Evolutionary conservation across 2,113 vertebrate genomes (phyloP).

Genomic region (Edolisoma coerulescens): DNA sequence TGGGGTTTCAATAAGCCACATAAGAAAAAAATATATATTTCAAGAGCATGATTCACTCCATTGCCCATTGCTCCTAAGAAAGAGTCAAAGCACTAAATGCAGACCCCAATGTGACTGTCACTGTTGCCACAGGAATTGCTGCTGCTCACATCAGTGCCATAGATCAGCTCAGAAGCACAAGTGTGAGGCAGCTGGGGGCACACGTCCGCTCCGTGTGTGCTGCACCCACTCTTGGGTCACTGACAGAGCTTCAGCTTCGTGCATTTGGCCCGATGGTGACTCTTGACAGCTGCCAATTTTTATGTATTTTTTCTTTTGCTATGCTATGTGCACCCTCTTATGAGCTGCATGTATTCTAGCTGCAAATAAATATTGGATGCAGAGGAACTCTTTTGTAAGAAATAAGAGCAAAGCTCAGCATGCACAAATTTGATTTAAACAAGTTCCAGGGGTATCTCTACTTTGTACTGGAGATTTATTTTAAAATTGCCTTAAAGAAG

Average conservation of each 20-base stretch:
- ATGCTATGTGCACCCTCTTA: background rate
- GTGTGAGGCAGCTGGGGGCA: background rate
- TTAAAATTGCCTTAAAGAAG: background rate
- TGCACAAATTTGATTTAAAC: background rate
- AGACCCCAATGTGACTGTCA: background rate
- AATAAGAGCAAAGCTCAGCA: background rate
- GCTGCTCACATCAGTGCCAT: background rate
- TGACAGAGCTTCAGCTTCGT: background rate
- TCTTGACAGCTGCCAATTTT: background rate
- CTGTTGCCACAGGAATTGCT: background rate
- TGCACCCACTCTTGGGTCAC: background rate
- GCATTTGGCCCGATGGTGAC: background rate
- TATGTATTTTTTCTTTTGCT: background rate
- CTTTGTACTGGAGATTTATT: background rate
- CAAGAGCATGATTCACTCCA: background rate
- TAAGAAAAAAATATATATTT: background rate
- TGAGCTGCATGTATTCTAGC: background rate
- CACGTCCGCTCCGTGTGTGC: fast-evolving
- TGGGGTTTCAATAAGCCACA: fast-evolving
- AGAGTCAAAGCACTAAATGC: background rate
- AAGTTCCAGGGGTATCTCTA: background rate
- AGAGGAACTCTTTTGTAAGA: background rate
- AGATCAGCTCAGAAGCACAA: background rate
- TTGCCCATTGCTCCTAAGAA: background rate
- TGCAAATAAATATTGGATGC: background rate